Evolutionary conservation across 1,140 invertebrate genomes (phyloP).

Genomic region (Stenopsyche tienmushanensis): DNA sequence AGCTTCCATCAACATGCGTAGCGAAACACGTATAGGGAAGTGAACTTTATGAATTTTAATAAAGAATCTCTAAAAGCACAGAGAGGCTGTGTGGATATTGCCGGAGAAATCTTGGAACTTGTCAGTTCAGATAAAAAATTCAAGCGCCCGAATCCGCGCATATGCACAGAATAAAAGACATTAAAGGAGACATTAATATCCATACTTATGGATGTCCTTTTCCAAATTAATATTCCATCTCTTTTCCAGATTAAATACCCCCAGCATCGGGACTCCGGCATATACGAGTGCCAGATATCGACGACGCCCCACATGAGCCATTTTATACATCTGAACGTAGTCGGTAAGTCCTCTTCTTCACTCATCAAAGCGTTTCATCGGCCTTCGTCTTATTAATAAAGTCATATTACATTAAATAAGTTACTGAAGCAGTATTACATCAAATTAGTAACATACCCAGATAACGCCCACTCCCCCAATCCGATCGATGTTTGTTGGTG

Average conservation of each 20-base stretch:
- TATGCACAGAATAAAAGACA: not conserved
- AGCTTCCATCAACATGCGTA: no score
- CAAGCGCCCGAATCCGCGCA: conserved; percentile 3
- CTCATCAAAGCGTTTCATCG: not conserved
- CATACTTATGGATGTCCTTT: no score
- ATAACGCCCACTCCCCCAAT: no score
- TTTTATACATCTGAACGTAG: conserved; percentile 81
- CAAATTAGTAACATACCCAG: no score
- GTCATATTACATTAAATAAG: not conserved
- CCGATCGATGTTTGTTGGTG: no score
- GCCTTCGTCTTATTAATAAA: not conserved
- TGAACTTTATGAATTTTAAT: conserved; percentile 25
- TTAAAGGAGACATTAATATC: no score
- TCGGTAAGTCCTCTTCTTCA: conserved; percentile 66
- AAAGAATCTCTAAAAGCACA: conserved; percentile 1
- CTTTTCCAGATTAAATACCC: conserved; percentile 76
- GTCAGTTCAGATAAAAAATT: conserved; percentile 19
- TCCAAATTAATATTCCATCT: conserved; percentile 26
- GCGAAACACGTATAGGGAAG: conserved; percentile 8
- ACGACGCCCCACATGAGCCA: conserved; percentile 88
- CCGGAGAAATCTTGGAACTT: conserved; percentile 4
- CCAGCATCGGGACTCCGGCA: conserved; percentile 74
- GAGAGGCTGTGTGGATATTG: conserved; percentile 9
- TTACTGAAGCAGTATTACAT: not conserved
- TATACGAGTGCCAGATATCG: conserved; percentile 89